Evolutionary conservation across 1,140 invertebrate species (phyloP), one percentile per base, ranked within the genome.

Genomic region (Zaprionus ghesquierei): DNA sequence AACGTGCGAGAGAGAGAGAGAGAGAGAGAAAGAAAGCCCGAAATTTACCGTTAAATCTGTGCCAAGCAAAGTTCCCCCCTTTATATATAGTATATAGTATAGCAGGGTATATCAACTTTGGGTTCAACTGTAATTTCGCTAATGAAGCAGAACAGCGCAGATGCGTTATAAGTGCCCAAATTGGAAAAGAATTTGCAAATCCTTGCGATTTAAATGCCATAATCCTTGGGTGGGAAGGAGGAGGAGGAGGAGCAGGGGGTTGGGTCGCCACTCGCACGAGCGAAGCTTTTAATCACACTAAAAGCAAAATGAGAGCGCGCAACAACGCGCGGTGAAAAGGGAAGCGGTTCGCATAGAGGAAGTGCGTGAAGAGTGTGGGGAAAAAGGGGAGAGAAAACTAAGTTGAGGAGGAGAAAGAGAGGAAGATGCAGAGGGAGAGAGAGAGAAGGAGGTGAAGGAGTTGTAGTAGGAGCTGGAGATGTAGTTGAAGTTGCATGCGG

Each of bases 281-380:
- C 5, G 35, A 15, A 55, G 59, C 59, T 55, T 69, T 69, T 69
- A 69, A 69, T 69, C 68, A 69, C 49, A 55, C 68, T 69, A 69
- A 69, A 62, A 69, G 68, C 68, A 51, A 69, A 60, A 38, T 41
- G 35, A 41, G 35, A 41, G 15, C 35, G 13, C 54, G 12, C 33
- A 12, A n/a, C 33, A n/a, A n/a, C 12, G 10, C 13, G 35, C 12
- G 31, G 31, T 2, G 33, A 35, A 46, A 46, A 22, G 38, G 38
- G 38, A 44, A 44, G 2, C 38, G n/a, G 9, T 20, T 9, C 18
- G 9, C 8, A 44, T 44, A 38, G 54, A 25, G 22, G 46, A 51
- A 25, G 23, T 51, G 49, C 23, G 49, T 51, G 13, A 23, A n/a
- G 35, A 15, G 33, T 35, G 33, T 35, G 12, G 13, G 13, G 41